Base-by-base conservation (phyloP, 2,888 invertebrate genomes). In the Folsomia candida region DNA sequence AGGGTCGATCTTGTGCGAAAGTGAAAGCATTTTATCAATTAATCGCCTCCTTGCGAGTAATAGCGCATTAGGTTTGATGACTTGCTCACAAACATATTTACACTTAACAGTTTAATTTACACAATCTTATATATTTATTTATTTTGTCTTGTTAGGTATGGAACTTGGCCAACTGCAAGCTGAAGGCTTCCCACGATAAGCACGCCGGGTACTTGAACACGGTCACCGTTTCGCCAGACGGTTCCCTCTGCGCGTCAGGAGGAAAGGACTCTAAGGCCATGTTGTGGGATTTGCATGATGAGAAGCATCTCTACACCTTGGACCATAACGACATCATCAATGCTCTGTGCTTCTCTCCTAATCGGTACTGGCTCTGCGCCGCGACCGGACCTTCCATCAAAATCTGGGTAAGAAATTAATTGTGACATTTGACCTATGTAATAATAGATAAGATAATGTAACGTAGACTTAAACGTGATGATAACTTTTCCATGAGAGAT, bases 261-360 rank as follows among this genome's bases (percentile, higher is more conserved):
- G 99, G 97, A 83, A 97, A 97, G 91, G 98, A 99, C 86, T 95
- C 96, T 86, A 96, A 97, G 86, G 98, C 98, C 11, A 95, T 99
- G 93, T 87, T 99, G 79, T 99, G 98, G 99, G 99, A 99, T 85
- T 87, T 99, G 83, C 98, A 98, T 85, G 99, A 99, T 83, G 97
- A 97, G 86, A 98, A 99, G 86, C 97, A 98, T 85, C 87, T 99
- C 83, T 98, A 99, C 87, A 98, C 98, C 18, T 86, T 99, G 82
- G 97, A 97, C 83, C 98, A 98, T 85, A 97, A 96, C 85, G 97
- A 97, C 83, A 93, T 94, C 84, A 98, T 99, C 86, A 97, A 97
- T 81, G 93, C 98, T 3, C 87, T 99, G 81, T 95, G 96, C 89
- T 99, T 99, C 91, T 97, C 97, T 77, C 99, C 99, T 76, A 99